Evolutionary conservation across 2,113 vertebrate genomes (phyloP).

Genomic region (Hyperopisus bebe): DNA sequence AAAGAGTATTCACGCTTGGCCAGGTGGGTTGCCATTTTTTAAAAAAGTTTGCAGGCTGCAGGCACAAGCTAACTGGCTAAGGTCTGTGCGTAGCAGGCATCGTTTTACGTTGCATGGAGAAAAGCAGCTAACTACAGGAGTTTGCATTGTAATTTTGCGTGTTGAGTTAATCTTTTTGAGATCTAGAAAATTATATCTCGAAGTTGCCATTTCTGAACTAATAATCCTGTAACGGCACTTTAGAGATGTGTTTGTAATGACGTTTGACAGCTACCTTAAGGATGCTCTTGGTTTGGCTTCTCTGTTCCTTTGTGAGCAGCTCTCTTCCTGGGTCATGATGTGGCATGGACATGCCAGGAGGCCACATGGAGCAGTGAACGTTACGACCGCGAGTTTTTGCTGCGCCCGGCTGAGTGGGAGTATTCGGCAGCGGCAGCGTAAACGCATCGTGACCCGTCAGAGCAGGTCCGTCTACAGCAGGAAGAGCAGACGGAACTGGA

Average conservation of each 20-base stretch:
- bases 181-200: neutral
- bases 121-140: neutral
- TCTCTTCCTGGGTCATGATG: constrained; percentile 60
- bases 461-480: neutral
- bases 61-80: neutral
- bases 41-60: neutral
- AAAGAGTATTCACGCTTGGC: neutral
- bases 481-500: neutral
- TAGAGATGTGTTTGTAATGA: neutral
- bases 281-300: neutral
- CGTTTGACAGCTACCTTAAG: neutral
- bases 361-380: constrained; percentile 47
- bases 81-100: neutral
- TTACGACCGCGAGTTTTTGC: constrained; percentile 49
- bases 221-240: neutral
- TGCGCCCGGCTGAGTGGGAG: constrained; percentile 56
- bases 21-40: neutral
- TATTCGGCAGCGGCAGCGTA: constrained; percentile 48
- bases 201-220: neutral
- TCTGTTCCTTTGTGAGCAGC: constrained; percentile 42
- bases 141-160: neutral
- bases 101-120: neutral
- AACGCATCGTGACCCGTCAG: constrained; percentile 27
- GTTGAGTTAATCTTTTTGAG: neutral
- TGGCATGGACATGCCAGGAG: constrained; percentile 64